Percentiles rank a stretch among this genome's conserved stretches.
These are phyloP conservation scores for Nomada lathburiana DNA, from an alignment of 2,888 invertebrate genomes.

Conservation along the genomic window DNA sequence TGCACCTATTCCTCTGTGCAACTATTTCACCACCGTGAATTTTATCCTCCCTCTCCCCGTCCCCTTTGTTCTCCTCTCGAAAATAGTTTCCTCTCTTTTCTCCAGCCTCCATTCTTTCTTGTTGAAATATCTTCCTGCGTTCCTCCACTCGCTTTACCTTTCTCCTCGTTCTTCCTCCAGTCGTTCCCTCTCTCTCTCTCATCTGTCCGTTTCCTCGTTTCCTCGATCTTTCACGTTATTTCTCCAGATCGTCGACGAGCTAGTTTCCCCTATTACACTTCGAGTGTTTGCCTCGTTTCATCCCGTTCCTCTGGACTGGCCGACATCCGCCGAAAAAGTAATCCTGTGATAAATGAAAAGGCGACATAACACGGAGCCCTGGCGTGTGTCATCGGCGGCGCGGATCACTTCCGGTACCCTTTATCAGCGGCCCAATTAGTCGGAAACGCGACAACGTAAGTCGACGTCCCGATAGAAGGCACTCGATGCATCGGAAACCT, in stretches of 20 bases:
- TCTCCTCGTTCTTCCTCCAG: not conserved
- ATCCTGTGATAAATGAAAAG: conserved; percentile 67
- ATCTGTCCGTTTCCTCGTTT: conserved; percentile 20
- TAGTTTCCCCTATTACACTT: conserved; percentile 27
- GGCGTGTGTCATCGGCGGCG: conserved; percentile 60
- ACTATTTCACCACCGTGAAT: not conserved
- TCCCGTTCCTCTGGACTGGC: conserved; percentile 47
- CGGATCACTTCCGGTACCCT: conserved; percentile 55
- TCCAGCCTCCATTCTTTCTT: not conserved
- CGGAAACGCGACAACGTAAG: conserved; percentile 59
- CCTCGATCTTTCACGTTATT: conserved; percentile 1
- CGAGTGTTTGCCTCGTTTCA: conserved; percentile 49
- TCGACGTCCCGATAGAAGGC: conserved; percentile 51
- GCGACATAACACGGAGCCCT: conserved; percentile 16
- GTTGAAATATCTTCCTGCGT: not conserved
- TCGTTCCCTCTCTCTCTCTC: not conserved
- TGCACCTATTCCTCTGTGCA: not conserved
- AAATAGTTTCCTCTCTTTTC: not conserved
- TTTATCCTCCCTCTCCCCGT: not conserved
- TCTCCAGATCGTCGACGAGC: conserved; percentile 9
- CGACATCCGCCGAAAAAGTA: conserved; percentile 49
- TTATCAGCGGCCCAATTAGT: conserved; percentile 69
- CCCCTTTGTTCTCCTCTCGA: not conserved
- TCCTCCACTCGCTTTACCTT: not conserved
- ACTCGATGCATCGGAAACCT: conserved; percentile 41